phyloP scores from a whole-genome alignment of 2,113 vertebrate genomes.

The Percina caprodes region DNA sequence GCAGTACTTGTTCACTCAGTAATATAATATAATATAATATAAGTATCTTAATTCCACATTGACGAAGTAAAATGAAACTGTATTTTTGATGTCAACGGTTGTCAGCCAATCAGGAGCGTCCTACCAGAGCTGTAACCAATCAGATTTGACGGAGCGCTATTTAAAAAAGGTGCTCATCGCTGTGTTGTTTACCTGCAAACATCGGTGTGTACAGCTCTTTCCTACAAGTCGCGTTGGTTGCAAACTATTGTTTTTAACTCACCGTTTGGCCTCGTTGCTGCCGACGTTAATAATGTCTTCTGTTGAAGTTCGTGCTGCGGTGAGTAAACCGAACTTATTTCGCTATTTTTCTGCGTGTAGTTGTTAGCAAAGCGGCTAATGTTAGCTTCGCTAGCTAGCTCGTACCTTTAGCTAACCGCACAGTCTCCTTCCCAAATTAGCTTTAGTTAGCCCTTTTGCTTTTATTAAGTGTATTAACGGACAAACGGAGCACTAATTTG shows the following conservation, averaged over 20 bases:
- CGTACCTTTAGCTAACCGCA: neutral
- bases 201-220: neutral
- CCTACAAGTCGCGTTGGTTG: neutral
- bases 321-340: neutral
- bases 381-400: neutral
- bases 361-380: neutral
- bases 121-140: slow-evolving; percentile 64
- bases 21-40: too few relatives aligned
- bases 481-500: too few relatives aligned
- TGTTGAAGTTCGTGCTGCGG: slow-evolving; percentile 24
- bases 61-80: too few relatives aligned
- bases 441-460: too few relatives aligned
- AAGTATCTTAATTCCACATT: too few relatives aligned
- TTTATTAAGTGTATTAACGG: too few relatives aligned
- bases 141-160: slow-evolving; percentile 69
- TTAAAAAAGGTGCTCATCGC: slow-evolving; percentile 70
- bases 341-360: neutral
- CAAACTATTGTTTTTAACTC: neutral
- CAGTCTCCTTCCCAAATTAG: too few relatives aligned
- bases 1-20: too few relatives aligned
- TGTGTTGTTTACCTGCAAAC: neutral
- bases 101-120: slow-evolving; percentile 60
- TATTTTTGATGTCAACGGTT: neutral
- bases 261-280: fast-evolving
- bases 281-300: slow-evolving; percentile 19